Base-by-base conservation (phyloP, 2,888 invertebrate genomes). In the Caenorhabditis japonica region DNA sequence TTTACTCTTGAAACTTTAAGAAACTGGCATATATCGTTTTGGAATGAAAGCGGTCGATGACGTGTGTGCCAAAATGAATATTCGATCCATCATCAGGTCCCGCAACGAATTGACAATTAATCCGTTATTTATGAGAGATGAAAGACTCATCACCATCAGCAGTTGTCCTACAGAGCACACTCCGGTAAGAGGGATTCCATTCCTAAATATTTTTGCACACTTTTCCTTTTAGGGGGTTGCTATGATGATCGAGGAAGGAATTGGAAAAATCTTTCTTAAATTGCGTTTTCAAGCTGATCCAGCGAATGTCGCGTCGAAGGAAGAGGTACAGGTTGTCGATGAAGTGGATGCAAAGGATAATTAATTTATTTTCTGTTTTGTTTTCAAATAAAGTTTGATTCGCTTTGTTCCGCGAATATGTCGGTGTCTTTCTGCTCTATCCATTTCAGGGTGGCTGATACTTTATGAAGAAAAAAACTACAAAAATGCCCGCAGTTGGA, bases 261-360 rank as follows among this genome's bases (percentile, higher is more conserved):
- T 59, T 12, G 59, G 59, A 38, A 47, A 38, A 30, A 38, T 47
- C 4, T 49, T 59, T 25, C 39, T 59, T 27, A 59, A 59, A 59
- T n/a, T 59, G 36, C 15, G 25, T 5, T 17, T 23, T 17, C 59
- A 59, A 39, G n/a, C n/a, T n/a, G n/a, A n/a, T n/a, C n/a, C n/a
- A n/a, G n/a, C n/a, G n/a, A n/a, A n/a, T n/a, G n/a, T n/a, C n/a
- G n/a, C n/a, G n/a, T n/a, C n/a, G n/a, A n/a, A n/a, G n/a, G n/a
- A n/a, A n/a, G n/a, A n/a, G n/a, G n/a, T n/a, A n/a, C n/a, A n/a
- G n/a, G n/a, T n/a, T n/a, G n/a, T n/a, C n/a, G n/a, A n/a, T n/a
- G n/a, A n/a, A n/a, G n/a, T n/a, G n/a, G n/a, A n/a, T n/a, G n/a
- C n/a, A n/a, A n/a, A n/a, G n/a, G n/a, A n/a, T n/a, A n/a, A n/a